A percentile compares a stretch with the other conserved stretches of the same genome.
These are phyloP conservation scores for Bombus polaris DNA, from an alignment of 1,140 invertebrate genomes.

Conservation along the genomic window DNA sequence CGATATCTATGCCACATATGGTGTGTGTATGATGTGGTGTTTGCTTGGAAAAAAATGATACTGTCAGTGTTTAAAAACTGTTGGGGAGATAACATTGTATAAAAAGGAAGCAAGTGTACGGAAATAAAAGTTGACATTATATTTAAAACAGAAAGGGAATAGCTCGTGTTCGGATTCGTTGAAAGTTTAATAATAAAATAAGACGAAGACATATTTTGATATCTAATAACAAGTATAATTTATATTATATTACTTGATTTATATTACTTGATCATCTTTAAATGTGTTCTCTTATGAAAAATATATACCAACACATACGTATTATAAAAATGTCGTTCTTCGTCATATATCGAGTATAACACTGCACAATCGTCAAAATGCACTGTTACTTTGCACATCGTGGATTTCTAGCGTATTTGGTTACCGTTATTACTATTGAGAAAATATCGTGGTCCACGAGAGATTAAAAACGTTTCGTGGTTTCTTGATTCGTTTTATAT, in stretches of 20 bases:
- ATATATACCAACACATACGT: neutral
- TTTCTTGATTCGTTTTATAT: neutral
- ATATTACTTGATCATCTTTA: neutral
- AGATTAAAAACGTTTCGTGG: neutral
- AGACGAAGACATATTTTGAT: too few species aligned
- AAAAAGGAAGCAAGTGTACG: too few species aligned
- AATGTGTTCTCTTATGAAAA: slow-evolving; percentile 32
- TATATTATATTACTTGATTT: too few species aligned
- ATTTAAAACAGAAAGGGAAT: neutral
- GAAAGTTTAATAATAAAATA: neutral
- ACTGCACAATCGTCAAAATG: neutral
- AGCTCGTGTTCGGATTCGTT: neutral
- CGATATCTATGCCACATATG: neutral
- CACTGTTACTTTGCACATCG: neutral
- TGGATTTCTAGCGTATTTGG: neutral
- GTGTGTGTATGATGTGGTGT: too few species aligned
- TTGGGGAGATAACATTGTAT: neutral
- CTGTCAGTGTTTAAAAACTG: neutral
- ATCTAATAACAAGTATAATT: neutral
- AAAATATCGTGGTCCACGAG: neutral
- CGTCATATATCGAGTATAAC: too few species aligned
- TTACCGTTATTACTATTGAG: too few species aligned
- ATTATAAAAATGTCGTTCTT: slow-evolving; percentile 10
- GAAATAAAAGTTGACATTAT: too few species aligned
- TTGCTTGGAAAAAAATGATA: neutral